These are phyloP conservation scores for Epinephelus awoara DNA, from an alignment of 2,797 vertebrate species.

Conservation along the genomic window DNA sequence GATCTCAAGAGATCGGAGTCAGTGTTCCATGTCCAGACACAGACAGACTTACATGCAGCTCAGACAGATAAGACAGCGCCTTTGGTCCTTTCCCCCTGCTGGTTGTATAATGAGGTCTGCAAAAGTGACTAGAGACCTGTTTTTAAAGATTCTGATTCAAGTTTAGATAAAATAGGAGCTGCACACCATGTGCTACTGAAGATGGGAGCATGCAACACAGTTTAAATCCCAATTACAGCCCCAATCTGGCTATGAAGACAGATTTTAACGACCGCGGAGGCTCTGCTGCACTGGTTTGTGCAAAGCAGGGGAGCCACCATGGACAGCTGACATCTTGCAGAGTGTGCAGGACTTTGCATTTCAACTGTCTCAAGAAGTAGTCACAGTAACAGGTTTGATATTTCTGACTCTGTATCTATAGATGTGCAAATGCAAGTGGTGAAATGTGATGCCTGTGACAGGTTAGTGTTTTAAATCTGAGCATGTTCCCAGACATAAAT, in stretches of 20 bases:
- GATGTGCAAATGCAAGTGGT: slow-evolving; percentile 5
- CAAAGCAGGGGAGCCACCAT: neutral
- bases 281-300: slow-evolving; percentile 5
- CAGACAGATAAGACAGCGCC: slow-evolving; percentile 62
- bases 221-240: slow-evolving; percentile 27
- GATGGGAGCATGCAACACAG: neutral
- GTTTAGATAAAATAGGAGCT: slow-evolving; percentile 36
- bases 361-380: slow-evolving; percentile 28
- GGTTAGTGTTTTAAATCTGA: slow-evolving; percentile 22
- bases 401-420: slow-evolving; percentile 1
- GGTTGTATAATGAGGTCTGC: slow-evolving; percentile 65
- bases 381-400: slow-evolving; percentile 11
- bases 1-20: slow-evolving; percentile 72
- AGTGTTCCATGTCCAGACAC: slow-evolving; percentile 63
- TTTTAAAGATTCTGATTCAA: slow-evolving; percentile 41
- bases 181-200: slow-evolving; percentile 21
- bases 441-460: slow-evolving; percentile 18
- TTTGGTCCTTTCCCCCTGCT: slow-evolving; percentile 43
- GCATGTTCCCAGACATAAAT: slow-evolving; percentile 15
- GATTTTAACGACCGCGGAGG: slow-evolving; percentile 9
- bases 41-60: slow-evolving; percentile 60
- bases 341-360: slow-evolving; percentile 29
- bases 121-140: slow-evolving; percentile 34
- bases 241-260: slow-evolving; percentile 1
- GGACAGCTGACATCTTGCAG: slow-evolving; percentile 7